These are phyloP conservation scores for Drosophila cyrtoloma DNA, from an alignment of 2,888 invertebrate species.

Conservation along the genomic window DNA sequence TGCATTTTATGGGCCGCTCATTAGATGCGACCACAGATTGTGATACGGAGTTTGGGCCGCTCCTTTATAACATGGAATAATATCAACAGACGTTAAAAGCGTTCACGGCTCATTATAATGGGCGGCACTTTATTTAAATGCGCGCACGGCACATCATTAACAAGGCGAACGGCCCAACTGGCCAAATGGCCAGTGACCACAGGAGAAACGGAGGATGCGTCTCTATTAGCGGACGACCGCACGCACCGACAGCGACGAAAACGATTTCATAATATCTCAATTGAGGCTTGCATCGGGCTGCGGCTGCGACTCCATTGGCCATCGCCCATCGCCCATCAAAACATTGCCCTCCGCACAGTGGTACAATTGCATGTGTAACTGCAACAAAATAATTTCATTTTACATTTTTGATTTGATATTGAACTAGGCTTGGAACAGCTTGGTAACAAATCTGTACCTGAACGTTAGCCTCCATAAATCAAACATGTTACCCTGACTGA, in stretches of 20 bases:
- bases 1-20: slow-evolving; percentile 74
- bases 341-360: slow-evolving; percentile 39
- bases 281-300: slow-evolving; percentile 53
- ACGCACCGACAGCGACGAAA: slow-evolving; percentile 66
- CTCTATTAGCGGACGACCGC: slow-evolving; percentile 72
- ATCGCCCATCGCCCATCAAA: slow-evolving; percentile 46
- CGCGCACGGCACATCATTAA: slow-evolving; percentile 79
- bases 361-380: neutral
- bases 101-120: slow-evolving; percentile 74
- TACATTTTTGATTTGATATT: neutral
- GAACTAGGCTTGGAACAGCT: neutral
- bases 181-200: slow-evolving; percentile 20
- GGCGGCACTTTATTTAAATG: slow-evolving; percentile 81
- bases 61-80: slow-evolving; percentile 74
- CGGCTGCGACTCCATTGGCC: slow-evolving; percentile 39
- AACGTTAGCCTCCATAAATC: neutral
- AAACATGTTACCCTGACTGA: neutral
- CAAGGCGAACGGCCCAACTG: slow-evolving; percentile 65
- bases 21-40: slow-evolving; percentile 57
- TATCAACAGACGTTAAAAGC: slow-evolving; percentile 62
- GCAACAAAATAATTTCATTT: neutral
- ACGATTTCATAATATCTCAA: slow-evolving; percentile 78
- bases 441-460: neutral
- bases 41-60: slow-evolving; percentile 52
- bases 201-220: slow-evolving; percentile 62